A percentile compares a stretch with the other conserved stretches of the same genome.
phyloP scores from a whole-genome alignment of 2,888 invertebrate species.

The Drosophila demipolita region DNA sequence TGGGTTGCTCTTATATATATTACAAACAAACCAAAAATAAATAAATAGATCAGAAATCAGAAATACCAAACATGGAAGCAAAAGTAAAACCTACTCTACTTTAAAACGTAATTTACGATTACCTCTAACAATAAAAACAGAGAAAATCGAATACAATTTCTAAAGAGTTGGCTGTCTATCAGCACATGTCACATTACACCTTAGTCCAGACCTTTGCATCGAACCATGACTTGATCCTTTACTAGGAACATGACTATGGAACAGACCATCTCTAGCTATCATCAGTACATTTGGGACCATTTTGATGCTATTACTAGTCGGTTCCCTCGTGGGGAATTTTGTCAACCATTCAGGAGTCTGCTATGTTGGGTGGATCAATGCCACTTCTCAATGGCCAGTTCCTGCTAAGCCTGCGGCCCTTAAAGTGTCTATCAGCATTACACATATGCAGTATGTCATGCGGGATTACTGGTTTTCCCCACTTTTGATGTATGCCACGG shows the following conservation, averaged over 20 bases:
- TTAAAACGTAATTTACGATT: neutral
- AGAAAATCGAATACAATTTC: neutral
- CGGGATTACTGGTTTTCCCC: conserved; percentile 12
- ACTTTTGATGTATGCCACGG: conserved; percentile 36
- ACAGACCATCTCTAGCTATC: neutral
- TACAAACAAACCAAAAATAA: neutral
- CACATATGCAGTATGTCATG: neutral
- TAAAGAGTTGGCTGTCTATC: neutral
- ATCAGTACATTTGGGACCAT: neutral
- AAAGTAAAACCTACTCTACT: neutral
- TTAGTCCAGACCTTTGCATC: neutral
- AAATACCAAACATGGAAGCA: neutral
- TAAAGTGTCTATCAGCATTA: conserved; percentile 50
- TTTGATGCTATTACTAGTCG: neutral
- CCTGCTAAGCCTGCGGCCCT: conserved; percentile 30
- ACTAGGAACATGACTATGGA: neutral
- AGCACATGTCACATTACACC: too few species aligned
- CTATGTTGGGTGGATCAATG: neutral
- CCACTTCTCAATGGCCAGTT: neutral
- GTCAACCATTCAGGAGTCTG: neutral
- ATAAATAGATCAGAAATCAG: neutral
- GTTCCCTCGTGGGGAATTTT: neutral
- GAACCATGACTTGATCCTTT: neutral
- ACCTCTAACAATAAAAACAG: neutral
- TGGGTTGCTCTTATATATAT: neutral